phyloP scores from a whole-genome alignment of 1,140 invertebrate species.

The Achroia grisella region DNA sequence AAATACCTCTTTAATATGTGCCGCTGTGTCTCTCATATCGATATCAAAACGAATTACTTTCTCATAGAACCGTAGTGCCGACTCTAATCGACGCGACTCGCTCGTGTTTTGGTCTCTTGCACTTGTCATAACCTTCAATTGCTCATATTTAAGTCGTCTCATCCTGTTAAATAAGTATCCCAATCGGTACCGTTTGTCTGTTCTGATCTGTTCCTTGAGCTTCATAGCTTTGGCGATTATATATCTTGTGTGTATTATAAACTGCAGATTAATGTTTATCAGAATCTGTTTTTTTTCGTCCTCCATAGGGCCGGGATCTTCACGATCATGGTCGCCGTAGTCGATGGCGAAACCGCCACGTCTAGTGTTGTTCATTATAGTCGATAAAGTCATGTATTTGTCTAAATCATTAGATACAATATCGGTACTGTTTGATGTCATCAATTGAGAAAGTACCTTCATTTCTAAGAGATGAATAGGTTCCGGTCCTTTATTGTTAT shows the following conservation, averaged over 20 bases:
- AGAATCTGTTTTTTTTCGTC: neutral
- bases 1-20: constrained; percentile 14
- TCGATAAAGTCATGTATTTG: too few relatives aligned
- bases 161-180: constrained; percentile 9
- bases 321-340: too few relatives aligned
- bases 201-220: neutral
- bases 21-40: constrained; percentile 23
- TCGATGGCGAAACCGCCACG: too few relatives aligned
- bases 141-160: constrained; percentile 23
- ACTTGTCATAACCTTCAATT: constrained; percentile 15
- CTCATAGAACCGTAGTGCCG: constrained; percentile 15
- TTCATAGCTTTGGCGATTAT: neutral
- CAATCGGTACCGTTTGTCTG: neutral
- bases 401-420: too few relatives aligned
- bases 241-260: neutral
- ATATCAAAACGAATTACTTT: constrained; percentile 26
- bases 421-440: too few relatives aligned
- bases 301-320: too few relatives aligned
- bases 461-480: too few relatives aligned
- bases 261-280: neutral
- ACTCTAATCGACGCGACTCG: too few relatives aligned
- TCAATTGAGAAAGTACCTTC: too few relatives aligned
- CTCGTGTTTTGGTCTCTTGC: constrained; percentile 4
- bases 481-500: too few relatives aligned
- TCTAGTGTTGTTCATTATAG: too few relatives aligned